Conservation (phyloP, 2,797 vertebrate species). For the Varecia variegata region DNA sequence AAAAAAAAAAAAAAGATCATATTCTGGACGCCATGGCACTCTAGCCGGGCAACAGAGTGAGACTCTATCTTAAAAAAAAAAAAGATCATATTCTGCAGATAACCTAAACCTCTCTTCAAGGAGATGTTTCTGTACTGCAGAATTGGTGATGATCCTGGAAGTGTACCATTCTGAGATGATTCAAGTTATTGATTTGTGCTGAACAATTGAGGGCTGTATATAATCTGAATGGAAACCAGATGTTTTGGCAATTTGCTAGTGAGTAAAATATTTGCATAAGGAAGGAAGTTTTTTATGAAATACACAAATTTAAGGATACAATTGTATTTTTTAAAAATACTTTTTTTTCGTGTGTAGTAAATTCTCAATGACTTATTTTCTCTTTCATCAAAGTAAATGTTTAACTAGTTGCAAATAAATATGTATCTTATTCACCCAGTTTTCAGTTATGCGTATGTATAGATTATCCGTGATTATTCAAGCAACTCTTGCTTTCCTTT, state of each 20-base stretch:
- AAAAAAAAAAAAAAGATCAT: too few species aligned
- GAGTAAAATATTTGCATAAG: not conserved
- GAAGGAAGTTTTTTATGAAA: not conserved
- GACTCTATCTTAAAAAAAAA: too few species aligned
- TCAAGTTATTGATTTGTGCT: not conserved
- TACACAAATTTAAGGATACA: not conserved
- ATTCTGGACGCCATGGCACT: too few species aligned
- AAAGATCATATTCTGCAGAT: not conserved
- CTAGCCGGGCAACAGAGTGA: too few species aligned
- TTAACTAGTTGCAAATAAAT: not conserved
- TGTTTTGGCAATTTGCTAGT: not conserved
- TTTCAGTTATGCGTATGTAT: not conserved
- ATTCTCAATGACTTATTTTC: not conserved
- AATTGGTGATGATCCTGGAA: constrained; percentile 2
- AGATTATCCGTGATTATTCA: not conserved
- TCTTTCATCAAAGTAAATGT: not conserved
- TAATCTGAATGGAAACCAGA: constrained; percentile 21
- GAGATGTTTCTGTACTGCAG: not conserved
- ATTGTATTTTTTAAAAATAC: not conserved
- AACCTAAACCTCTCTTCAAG: not conserved
- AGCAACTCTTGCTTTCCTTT: not conserved
- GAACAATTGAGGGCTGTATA: not conserved
- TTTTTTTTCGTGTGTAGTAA: not conserved
- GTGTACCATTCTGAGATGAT: not conserved
- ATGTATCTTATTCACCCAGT: not conserved